Evolutionary conservation across 2,888 invertebrate genomes (phyloP), one percentile per base, ranked within the genome.

Genomic region (Thelaira solivaga): DNA sequence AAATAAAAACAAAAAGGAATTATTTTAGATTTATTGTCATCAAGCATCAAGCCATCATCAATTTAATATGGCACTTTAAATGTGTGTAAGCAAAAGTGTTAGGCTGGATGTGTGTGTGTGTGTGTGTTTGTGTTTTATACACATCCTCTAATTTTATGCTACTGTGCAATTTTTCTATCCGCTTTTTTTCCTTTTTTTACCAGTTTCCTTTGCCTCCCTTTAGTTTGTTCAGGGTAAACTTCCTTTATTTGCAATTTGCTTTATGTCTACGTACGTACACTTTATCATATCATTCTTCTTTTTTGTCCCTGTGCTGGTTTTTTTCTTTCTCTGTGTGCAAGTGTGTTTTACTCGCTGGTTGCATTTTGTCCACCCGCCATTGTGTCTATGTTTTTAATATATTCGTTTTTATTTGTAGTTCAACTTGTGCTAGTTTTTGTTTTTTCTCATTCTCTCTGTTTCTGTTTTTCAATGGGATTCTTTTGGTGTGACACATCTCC

Each of bases 161-260:
- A 53, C 69, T 67, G 69, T 74, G 78, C 69, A 65, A 59, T 74
- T 69, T 73, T 61, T 59, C 57, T 51, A 55, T 67, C 49, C 31
- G 18, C 41, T 57, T 57, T 39, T 41, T 3, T 43, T 55, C n/a
- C n/a, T 64, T 36, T 64, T 10, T 57, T 26, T 29, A 1, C 8
- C 20, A 2, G 10, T 45, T 39, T 22, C 7, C 45, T 47, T 26
- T 22, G 43, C 8, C 20, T n/a, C 51, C 11, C 22, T 59, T 8
- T 26, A 64, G 72, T 73, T 64, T 72, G 67, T 62, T 39, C 61
- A 59, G 36, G 6, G 61, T 34, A 78, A 74, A 74, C 74, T 78
- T 78, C 74, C 78, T 78, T 78, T 74, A 78, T 78, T 74, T 78
- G 78, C 78, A 78, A 78, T 74, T 78, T 78, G 69, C 74, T 78